These are phyloP conservation scores for Leptinotarsa rubiginosa DNA, from an alignment of 2,888 invertebrate species.

Conservation along the genomic window DNA sequence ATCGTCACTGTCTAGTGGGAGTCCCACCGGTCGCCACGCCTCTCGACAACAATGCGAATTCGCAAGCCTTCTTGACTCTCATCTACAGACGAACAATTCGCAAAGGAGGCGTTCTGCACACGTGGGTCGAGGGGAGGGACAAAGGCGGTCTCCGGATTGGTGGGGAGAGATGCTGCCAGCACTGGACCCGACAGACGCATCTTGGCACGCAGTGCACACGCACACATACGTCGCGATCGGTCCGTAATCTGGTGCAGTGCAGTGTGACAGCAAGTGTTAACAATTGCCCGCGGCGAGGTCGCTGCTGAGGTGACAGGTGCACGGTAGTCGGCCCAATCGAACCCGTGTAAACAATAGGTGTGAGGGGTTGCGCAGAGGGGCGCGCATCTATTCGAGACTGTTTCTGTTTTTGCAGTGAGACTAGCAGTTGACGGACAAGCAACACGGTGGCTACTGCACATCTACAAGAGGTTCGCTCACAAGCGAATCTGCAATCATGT, in stretches of 20 bases:
- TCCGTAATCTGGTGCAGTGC: constrained; percentile 48
- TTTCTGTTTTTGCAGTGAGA: constrained; percentile 59
- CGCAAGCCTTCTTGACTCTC: constrained; percentile 62
- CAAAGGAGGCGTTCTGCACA: constrained; percentile 63
- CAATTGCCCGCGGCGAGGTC: constrained; percentile 51
- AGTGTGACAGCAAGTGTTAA: constrained; percentile 49
- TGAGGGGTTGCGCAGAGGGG: constrained; percentile 59
- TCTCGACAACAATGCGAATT: constrained; percentile 65
- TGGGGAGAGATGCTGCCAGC: constrained; percentile 59
- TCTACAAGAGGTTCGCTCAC: constrained; percentile 65
- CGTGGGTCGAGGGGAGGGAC: constrained; percentile 63
- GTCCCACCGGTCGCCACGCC: constrained; percentile 52
- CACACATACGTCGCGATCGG: constrained; percentile 59
- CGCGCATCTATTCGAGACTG: constrained; percentile 55
- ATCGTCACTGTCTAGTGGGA: constrained; percentile 63
- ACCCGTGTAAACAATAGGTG: constrained; percentile 62
- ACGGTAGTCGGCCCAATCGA: constrained; percentile 50
- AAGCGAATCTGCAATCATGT: constrained; percentile 65
- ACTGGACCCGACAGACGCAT: constrained; percentile 64
- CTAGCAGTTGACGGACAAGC: constrained; percentile 59
- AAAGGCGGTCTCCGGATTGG: constrained; percentile 57
- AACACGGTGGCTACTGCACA: constrained; percentile 66
- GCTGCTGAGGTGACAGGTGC: constrained; percentile 51
- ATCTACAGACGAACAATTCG: constrained; percentile 61
- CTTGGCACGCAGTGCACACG: constrained; percentile 64